Percentiles rank a stretch among this genome's conserved stretches.
Conservation (phyloP, 2,888 invertebrate genomes). For the Zaprionus lineosus region DNA sequence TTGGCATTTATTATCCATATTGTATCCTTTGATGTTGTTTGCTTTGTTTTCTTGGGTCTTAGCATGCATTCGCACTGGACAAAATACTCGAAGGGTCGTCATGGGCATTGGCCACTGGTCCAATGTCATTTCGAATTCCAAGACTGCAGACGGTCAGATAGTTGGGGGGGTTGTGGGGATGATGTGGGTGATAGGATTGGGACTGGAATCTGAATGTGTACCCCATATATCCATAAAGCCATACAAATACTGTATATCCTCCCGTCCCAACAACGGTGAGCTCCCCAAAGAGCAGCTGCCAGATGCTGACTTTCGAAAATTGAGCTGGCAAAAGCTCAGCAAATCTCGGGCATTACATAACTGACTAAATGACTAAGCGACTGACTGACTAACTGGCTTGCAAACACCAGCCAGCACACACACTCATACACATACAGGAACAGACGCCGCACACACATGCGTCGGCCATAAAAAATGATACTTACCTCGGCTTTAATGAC, state of each 20-base stretch:
- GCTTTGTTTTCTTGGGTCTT: too few relatives aligned
- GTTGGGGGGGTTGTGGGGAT: too few relatives aligned
- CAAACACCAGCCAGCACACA: conserved; percentile 42
- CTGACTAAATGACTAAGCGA: conserved; percentile 55
- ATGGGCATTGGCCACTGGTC: too few relatives aligned
- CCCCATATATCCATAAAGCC: conserved; percentile 39
- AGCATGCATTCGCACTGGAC: too few relatives aligned
- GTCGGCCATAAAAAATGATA: conserved; percentile 68
- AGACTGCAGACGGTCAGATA: conserved; percentile 4
- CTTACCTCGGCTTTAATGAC: conserved; percentile 75
- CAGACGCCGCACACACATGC: conserved; percentile 27
- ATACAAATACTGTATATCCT: conserved; percentile 20
- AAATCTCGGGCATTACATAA: conserved; percentile 72
- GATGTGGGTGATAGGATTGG: neutral
- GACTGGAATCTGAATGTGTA: conserved; percentile 8
- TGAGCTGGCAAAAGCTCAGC: conserved; percentile 70
- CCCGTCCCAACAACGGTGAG: neutral
- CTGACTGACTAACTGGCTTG: conserved; percentile 58
- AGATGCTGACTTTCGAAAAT: conserved; percentile 56
- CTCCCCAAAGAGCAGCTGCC: conserved; percentile 30
- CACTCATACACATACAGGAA: conserved; percentile 16
- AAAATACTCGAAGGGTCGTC: too few relatives aligned
- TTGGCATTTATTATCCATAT: too few relatives aligned
- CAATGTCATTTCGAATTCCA: too few relatives aligned
- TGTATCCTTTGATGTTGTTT: too few relatives aligned